Conservation (phyloP, 2,113 vertebrate genomes). For the Abramis brama region DNA sequence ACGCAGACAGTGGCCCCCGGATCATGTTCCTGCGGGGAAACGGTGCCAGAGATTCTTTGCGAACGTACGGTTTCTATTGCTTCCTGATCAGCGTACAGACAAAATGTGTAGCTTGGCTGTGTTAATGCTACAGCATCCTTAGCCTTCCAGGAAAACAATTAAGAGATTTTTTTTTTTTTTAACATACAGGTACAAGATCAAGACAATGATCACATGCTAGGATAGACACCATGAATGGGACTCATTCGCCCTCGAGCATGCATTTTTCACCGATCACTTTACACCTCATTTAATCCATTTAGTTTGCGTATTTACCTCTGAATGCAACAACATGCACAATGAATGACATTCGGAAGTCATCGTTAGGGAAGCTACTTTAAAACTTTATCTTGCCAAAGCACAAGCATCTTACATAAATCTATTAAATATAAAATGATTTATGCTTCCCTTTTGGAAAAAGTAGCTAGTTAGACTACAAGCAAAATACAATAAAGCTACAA, state of each 20-base stretch:
- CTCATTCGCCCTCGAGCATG: neutral
- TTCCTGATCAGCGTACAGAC: slow-evolving; percentile 26
- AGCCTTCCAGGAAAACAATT: neutral
- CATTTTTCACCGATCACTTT: neutral
- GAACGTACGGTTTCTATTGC: slow-evolving; percentile 37
- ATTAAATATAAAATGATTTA: neutral
- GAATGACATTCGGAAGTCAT: neutral
- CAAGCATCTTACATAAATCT: neutral
- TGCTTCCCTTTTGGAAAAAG: neutral
- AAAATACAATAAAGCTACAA: neutral
- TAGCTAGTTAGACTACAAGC: neutral
- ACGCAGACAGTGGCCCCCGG: slow-evolving; percentile 8
- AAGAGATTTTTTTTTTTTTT: neutral
- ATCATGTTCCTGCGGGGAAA: slow-evolving; percentile 39
- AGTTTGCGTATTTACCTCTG: neutral
- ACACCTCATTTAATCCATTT: slow-evolving; percentile 5
- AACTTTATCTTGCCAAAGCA: neutral
- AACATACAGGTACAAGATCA: neutral
- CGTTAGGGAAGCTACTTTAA: neutral
- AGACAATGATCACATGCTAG: slow-evolving; percentile 1
- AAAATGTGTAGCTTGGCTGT: neutral
- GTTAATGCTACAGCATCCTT: neutral
- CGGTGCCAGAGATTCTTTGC: slow-evolving; percentile 18
- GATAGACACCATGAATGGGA: neutral
- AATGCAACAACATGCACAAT: neutral